These are phyloP conservation scores for Parazoanthus atlanticus DNA, from an alignment of 92 coral and sea anemone genomes.

Conservation along the genomic window DNA sequence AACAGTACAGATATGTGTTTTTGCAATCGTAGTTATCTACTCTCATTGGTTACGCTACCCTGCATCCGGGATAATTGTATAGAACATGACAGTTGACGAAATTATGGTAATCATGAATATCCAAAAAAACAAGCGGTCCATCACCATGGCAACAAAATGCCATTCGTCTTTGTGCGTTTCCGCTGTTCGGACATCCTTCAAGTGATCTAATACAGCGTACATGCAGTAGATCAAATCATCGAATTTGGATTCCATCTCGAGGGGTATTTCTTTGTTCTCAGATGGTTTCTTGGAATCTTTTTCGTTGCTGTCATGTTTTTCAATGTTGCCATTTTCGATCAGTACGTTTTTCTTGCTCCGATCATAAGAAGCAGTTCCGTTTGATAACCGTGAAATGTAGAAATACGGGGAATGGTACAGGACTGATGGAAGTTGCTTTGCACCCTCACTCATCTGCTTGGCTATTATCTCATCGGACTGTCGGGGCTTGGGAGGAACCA, in stretches of 20 bases:
- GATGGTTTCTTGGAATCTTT: constrained; percentile 54
- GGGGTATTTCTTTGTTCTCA: constrained; percentile 60
- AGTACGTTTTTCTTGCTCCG: constrained; percentile 47
- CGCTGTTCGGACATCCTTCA: constrained; percentile 80
- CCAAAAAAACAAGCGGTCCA: constrained; percentile 94
- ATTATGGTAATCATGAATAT: constrained; percentile 74
- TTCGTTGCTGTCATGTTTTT: neutral
- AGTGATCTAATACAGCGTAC: constrained; percentile 82
- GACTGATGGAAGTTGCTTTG: constrained; percentile 9
- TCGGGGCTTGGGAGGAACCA: constrained; percentile 76
- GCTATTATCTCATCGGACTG: constrained; percentile 57
- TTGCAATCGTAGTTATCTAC: neutral
- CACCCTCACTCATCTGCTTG: constrained; percentile 54
- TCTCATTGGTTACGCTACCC: neutral
- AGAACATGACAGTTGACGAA: constrained; percentile 84
- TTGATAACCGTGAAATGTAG: constrained; percentile 56
- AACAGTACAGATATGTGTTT: neutral
- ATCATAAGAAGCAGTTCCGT: constrained; percentile 44
- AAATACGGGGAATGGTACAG: constrained; percentile 56
- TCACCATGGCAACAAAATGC: constrained; percentile 95
- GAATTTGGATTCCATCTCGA: constrained; percentile 64
- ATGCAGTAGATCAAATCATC: constrained; percentile 80
- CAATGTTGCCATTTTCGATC: constrained; percentile 28
- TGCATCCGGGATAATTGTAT: constrained; percentile 77
- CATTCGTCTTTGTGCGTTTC: constrained; percentile 87